Evolutionary conservation across 2,113 vertebrate genomes (phyloP), one percentile per base, ranked within the genome.

Genomic region (Guaruba guarouba): DNA sequence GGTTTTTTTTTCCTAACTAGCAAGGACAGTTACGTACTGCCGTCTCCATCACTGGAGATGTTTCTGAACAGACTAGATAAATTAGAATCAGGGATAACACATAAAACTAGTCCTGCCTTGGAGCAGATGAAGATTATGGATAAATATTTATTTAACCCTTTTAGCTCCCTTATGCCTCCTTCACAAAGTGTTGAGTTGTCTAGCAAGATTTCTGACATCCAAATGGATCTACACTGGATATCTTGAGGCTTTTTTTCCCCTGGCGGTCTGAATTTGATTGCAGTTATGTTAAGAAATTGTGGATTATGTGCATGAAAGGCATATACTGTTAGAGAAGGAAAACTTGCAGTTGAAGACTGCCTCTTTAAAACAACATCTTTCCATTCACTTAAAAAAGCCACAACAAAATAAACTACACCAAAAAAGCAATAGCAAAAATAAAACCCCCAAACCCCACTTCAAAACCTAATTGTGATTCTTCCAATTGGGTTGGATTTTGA

Each of bases 401-500:
- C 27, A 67, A 10, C 16, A 55, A 66, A 93, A 27, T 23, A 19
- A 16, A 68, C 12, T 25, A 22, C 12, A 43, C 37, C 6, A 49
- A 86, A 82, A 69, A 68, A 5, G 2, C 19, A 55, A 3, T 33
- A 52, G 85, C 7, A 6, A 49, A 35, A 27, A 13, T 59, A 59
- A 59, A 35, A 35, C 57, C 7, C 7, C 2, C 5, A n/a, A 70
- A 41, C 4, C 6, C 14, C 17, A 43, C 13, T 10, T 37, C 28
- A 64, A 66, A 77, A 52, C 16, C 11, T 81, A 62, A 44, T 95
- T 74, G 18, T 84, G 6, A 41, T 85, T 85, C n/a, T 96, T 92
- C 17, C 31, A 19, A 7, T 62, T 86, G 63, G 37, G 44, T 70
- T 95, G 67, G 13, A 48, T 93, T 88, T 92, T 86, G 74, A 88